These are phyloP conservation scores for Aegithalos caudatus DNA, from an alignment of 2,113 vertebrate genomes.

Conservation along the genomic window DNA sequence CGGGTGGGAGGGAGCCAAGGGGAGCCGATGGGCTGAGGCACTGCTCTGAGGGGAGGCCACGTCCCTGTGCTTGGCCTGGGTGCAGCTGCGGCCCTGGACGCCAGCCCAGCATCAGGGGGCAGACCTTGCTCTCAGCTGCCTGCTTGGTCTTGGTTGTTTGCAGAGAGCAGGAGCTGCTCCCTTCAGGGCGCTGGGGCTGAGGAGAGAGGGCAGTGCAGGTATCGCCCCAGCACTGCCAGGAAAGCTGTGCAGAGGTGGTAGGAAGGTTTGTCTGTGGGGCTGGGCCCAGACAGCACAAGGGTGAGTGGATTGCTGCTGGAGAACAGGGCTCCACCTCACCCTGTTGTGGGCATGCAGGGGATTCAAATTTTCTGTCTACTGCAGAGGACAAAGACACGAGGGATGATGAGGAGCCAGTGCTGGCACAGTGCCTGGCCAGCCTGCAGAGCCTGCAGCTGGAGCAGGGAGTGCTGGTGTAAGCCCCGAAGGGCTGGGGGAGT, in stretches of 20 bases:
- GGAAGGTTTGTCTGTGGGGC: neutral
- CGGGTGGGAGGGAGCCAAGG: neutral
- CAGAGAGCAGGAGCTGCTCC: neutral
- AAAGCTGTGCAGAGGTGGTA: too few species aligned
- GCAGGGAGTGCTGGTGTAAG: neutral
- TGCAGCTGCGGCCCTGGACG: rapidly evolving
- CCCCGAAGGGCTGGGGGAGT: neutral
- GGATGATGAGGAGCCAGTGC: neutral
- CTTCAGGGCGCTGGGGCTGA: rapidly evolving
- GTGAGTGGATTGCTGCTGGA: neutral
- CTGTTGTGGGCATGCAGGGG: neutral
- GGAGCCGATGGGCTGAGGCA: neutral
- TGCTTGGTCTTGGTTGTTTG: neutral
- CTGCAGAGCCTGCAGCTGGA: neutral
- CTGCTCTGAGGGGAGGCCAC: neutral
- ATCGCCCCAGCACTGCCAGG: neutral
- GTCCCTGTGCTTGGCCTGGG: neutral
- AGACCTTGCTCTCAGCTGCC: neutral
- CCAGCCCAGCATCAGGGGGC: neutral
- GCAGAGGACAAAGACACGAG: neutral
- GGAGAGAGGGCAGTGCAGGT: neutral
- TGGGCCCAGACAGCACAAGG: neutral
- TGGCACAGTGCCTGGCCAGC: neutral
- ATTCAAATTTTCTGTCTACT: neutral
- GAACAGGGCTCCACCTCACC: neutral